Evolutionary conservation across 2,888 invertebrate genomes (phyloP).

Genomic region (Ichneumoninae sp.): DNA sequence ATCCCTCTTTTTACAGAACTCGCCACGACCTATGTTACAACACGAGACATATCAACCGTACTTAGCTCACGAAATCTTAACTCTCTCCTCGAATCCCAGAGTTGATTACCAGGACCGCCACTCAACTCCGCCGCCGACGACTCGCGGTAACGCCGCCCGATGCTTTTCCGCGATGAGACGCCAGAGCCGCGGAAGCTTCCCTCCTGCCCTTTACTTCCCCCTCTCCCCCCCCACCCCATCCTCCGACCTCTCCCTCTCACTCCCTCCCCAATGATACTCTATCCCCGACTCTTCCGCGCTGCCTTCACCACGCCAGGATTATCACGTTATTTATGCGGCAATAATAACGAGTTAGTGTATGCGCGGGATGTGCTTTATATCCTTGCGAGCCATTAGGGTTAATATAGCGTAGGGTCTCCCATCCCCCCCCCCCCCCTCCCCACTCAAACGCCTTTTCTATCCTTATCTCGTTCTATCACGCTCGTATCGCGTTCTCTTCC

Average conservation of each 20-base stretch:
- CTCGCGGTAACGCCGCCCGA: constrained; percentile 12
- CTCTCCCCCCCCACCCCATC: constrained; percentile 44
- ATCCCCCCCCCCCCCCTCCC: constrained; percentile 64
- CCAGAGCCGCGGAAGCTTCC: constrained; percentile 60
- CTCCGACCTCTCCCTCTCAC: constrained; percentile 69
- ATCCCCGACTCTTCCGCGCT: constrained; percentile 64
- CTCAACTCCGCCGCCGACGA: constrained; percentile 5
- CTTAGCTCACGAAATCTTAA: not conserved
- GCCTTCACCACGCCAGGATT: constrained; percentile 80
- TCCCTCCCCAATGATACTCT: constrained; percentile 54
- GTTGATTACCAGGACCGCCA: constrained; percentile 24
- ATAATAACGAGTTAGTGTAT: constrained; percentile 84
- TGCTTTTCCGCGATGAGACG: constrained; percentile 52
- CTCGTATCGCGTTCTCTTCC: constrained; percentile 44
- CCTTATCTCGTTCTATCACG: constrained; percentile 54
- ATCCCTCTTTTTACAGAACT: not conserved
- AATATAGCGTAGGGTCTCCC: constrained; percentile 79
- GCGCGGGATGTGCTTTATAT: constrained; percentile 84
- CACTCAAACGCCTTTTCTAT: constrained; percentile 46
- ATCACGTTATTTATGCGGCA: constrained; percentile 84
- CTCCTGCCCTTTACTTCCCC: constrained; percentile 60
- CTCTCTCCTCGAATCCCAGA: not conserved
- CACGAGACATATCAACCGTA: not conserved
- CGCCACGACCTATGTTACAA: not conserved
- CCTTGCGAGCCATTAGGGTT: constrained; percentile 83